Evolutionary conservation across 1,140 invertebrate species (phyloP).

Genomic region (Oreohelix idahoensis): DNA sequence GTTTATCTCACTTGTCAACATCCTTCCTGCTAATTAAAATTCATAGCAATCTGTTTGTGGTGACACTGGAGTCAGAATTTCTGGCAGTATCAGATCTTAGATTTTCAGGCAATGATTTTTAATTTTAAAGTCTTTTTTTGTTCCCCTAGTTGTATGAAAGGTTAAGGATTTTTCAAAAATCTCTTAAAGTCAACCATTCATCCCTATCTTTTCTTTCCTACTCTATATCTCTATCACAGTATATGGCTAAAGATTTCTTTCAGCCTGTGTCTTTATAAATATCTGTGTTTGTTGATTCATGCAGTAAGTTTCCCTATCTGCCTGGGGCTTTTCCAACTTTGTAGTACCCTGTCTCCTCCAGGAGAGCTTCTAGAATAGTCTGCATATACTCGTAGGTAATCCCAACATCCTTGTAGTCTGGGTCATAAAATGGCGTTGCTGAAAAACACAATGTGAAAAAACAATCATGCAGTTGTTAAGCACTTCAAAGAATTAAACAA

Average conservation of each 20-base stretch:
- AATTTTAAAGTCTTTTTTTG: too few relatives aligned
- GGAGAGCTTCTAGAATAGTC: conserved; percentile 66
- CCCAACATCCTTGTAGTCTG: conserved; percentile 62
- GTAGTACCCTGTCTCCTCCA: conserved; percentile 71
- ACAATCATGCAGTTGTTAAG: background rate
- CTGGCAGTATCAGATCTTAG: background rate
- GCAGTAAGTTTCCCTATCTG: background rate
- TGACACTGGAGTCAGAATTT: too few relatives aligned
- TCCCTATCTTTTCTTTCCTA: background rate
- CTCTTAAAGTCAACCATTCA: too few relatives aligned
- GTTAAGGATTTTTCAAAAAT: too few relatives aligned
- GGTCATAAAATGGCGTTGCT: conserved; percentile 57
- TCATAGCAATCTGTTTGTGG: too few relatives aligned
- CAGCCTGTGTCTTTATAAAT: too few relatives aligned
- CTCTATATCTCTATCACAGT: background rate
- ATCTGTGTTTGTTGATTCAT: too few relatives aligned
- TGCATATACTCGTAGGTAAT: conserved; percentile 73
- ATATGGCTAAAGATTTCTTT: too few relatives aligned
- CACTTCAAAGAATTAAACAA: too few relatives aligned
- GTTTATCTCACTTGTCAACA: too few relatives aligned
- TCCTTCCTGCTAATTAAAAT: too few relatives aligned
- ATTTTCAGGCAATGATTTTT: background rate
- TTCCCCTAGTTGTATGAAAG: too few relatives aligned
- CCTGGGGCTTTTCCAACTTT: conserved; percentile 27
- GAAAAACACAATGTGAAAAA: conserved; percentile 25